Base-by-base conservation (phyloP, 2,113 vertebrate genomes). In the Cyprinodon tularosa region DNA sequence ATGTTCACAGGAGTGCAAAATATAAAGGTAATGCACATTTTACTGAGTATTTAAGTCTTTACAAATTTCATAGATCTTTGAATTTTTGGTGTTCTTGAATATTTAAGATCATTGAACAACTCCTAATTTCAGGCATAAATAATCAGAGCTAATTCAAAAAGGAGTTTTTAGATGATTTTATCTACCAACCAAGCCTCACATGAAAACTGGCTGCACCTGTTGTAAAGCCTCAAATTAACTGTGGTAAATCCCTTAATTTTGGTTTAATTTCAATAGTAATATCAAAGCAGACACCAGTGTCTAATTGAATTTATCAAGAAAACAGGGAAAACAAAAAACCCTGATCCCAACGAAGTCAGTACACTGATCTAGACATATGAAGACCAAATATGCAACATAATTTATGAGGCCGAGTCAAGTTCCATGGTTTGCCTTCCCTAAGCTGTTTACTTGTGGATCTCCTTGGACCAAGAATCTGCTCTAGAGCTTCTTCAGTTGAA, bases 1-100 rank as follows among this genome's bases (percentile, higher is more conserved):
- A 68, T 78, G 68, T 50, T 70, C 38, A 50, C 29, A 65, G 74
- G 48, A 29, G 64, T 45, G 17, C 29, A 71, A 59, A 48, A 48
- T 57, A 15, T 68, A 72, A 78, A 75, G 40, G 63, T 59, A 75
- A 82, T 67, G 47, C 38, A 76, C 72, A 77, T 72, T 62, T 57
- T 20, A 57, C 20, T 9, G n/a, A 57, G 50, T 57, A n/a, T n/a
- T 57, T 6, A 20, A 14, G 3, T 8, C 50, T 20, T 57, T 20
- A 57, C 50, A 57, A n/a, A 57, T 17, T 20, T 10, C 6, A 57
- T 57, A 7, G 20, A 8, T 57, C n/a, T 57, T 10, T 9, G 20
- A 6, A 57, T 57, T 9, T n/a, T n/a, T 53, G 15, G 6, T 17
- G 8, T 17, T 53, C 50, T 13, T 57, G n/a, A 57, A 57, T n/a